A percentile compares a stretch with the other conserved stretches of the same genome.
These are phyloP conservation scores for Amblyjoppa fuscipennis DNA, from an alignment of 2,888 invertebrate genomes.

Conservation along the genomic window DNA sequence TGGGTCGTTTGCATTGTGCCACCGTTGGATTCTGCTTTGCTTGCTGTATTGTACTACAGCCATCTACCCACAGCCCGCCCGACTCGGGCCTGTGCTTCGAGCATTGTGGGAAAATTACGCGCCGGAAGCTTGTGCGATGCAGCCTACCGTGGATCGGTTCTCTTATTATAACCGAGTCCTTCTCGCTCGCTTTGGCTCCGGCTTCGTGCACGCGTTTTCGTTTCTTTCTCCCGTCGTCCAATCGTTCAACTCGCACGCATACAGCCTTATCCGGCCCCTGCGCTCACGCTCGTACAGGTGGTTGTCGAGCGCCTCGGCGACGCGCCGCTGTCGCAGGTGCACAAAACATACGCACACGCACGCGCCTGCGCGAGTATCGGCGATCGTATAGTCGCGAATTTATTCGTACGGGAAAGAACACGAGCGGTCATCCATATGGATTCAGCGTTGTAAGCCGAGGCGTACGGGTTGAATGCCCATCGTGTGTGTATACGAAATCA, in stretches of 20 bases:
- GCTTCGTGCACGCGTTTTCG: conserved; percentile 15
- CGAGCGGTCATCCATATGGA: conserved; percentile 13
- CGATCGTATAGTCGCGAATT: background rate
- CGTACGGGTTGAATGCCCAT: conserved; percentile 14
- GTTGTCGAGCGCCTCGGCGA: conserved; percentile 32
- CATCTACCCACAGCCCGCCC: background rate
- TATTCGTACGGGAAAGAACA: background rate
- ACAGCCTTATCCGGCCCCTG: conserved; percentile 34
- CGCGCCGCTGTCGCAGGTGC: conserved; percentile 41
- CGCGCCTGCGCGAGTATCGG: background rate
- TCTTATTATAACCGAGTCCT: conserved; percentile 72
- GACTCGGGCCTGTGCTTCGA: conserved; percentile 37
- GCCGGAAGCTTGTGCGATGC: conserved; percentile 76
- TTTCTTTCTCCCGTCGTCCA: conserved; percentile 27
- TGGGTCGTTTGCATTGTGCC: conserved; percentile 16
- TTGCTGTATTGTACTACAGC: background rate
- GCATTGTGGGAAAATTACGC: conserved; percentile 73
- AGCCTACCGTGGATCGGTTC: conserved; percentile 72
- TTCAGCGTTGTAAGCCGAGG: background rate
- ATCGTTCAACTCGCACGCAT: background rate
- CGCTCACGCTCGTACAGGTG: conserved; percentile 57
- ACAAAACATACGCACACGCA: background rate
- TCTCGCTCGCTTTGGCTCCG: conserved; percentile 20
- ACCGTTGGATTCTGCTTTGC: conserved; percentile 12
- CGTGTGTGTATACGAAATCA: background rate